These are phyloP conservation scores for Mesorhabditis belari DNA, from an alignment of 2,888 invertebrate genomes.

Conservation along the genomic window DNA sequence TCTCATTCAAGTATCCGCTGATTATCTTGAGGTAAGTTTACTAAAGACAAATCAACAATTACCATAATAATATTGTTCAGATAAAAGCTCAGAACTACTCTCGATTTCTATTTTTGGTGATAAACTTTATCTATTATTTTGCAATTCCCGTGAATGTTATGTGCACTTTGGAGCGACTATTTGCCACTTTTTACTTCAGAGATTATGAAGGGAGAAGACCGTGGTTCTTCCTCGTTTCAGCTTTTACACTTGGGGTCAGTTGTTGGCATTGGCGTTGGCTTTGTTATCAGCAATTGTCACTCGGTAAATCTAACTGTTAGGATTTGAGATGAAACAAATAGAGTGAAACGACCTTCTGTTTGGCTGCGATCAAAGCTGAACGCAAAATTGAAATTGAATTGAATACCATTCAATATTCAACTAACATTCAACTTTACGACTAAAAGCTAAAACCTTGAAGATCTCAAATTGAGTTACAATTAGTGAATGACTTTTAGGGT, in stretches of 20 bases:
- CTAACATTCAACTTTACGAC: not conserved
- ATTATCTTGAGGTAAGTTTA: not conserved
- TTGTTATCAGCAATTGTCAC: slow-evolving; percentile 76
- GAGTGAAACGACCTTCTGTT: slow-evolving; percentile 66
- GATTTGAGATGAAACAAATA: not conserved
- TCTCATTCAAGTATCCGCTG: not conserved
- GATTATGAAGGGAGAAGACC: not conserved
- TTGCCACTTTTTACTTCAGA: not conserved
- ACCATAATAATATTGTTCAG: not conserved
- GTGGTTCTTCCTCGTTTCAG: not conserved
- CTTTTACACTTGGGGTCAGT: not conserved
- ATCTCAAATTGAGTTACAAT: no score
- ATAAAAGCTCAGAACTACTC: not conserved
- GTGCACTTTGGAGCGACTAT: not conserved
- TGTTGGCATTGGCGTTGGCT: slow-evolving; percentile 75
- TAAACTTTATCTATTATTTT: not conserved
- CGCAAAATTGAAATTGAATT: slow-evolving; percentile 66
- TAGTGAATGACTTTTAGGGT: no score
- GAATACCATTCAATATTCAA: no score
- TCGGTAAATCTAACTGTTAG: slow-evolving; percentile 58
- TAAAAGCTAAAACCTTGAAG: no score
- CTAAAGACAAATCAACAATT: no score
- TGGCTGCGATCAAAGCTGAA: slow-evolving; percentile 68
- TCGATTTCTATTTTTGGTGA: not conserved
- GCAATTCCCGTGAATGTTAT: not conserved